Conservation (phyloP, 2,113 vertebrate genomes). For the Ctenomys sociabilis region DNA sequence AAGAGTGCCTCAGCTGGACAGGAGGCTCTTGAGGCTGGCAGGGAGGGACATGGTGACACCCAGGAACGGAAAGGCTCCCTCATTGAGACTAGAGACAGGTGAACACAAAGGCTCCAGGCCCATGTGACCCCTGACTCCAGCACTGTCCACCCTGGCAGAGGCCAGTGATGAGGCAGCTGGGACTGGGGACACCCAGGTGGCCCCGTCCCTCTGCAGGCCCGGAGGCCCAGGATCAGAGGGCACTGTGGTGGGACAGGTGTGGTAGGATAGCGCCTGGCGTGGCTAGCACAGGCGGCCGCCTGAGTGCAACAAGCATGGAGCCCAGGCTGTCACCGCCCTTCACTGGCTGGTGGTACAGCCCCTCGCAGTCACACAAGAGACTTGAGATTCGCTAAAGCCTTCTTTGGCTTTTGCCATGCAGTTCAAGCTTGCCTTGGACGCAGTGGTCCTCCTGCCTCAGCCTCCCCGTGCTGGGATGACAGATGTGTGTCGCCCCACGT, state of each 20-base stretch:
- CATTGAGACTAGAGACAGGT: conserved; percentile 54
- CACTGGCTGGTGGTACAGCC: background rate
- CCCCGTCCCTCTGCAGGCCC: background rate
- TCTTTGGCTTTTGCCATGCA: background rate
- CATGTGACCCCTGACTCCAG: conserved; percentile 32
- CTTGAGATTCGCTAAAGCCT: background rate
- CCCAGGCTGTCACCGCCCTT: background rate
- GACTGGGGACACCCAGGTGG: background rate
- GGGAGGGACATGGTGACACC: background rate
- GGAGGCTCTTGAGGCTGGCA: background rate
- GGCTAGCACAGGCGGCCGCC: background rate
- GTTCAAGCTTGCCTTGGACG: background rate
- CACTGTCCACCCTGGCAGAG: background rate
- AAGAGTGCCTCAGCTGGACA: background rate
- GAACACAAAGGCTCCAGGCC: conserved; percentile 36
- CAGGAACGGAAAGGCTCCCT: background rate
- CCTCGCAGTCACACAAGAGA: background rate
- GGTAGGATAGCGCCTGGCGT: fast-evolving
- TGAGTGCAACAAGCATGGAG: background rate
- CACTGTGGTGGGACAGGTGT: background rate
- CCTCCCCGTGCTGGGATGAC: background rate
- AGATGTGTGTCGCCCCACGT: background rate
- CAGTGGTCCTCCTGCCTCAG: background rate
- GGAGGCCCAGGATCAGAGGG: background rate
- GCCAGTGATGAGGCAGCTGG: background rate